These are phyloP conservation scores for Microhierax caerulescens DNA, from an alignment of 2,797 vertebrate genomes.

Conservation along the genomic window DNA sequence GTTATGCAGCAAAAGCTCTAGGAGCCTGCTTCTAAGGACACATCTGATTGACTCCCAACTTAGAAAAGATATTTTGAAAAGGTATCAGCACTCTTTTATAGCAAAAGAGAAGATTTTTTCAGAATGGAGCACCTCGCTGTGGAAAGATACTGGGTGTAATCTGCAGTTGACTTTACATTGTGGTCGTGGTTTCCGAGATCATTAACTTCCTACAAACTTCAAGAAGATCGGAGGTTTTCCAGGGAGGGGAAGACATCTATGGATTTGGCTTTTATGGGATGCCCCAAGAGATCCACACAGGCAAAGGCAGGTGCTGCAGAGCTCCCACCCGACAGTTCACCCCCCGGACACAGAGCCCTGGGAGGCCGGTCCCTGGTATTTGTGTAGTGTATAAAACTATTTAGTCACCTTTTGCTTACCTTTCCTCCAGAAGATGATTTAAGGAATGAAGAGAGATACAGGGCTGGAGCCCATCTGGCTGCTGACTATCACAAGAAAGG, in stretches of 20 bases:
- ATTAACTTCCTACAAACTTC: background rate
- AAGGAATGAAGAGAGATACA: background rate
- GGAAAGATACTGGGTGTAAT: background rate
- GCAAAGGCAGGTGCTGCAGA: background rate
- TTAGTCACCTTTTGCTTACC: background rate
- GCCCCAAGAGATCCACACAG: background rate
- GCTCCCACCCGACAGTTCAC: background rate
- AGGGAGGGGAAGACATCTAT: background rate
- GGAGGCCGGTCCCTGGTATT: background rate
- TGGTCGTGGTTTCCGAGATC: background rate
- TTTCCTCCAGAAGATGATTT: background rate
- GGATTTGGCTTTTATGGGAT: background rate
- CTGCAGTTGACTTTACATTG: background rate
- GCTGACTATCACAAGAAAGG: background rate
- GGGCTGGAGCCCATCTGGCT: background rate
- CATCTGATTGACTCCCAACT: background rate
- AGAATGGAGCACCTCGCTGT: background rate
- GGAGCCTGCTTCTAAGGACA: background rate
- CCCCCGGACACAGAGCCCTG: background rate
- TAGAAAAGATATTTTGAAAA: background rate
- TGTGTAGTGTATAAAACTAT: background rate
- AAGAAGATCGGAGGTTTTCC: background rate
- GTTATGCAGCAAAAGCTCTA: background rate
- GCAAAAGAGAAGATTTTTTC: background rate
- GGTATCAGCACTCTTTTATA: background rate